phyloP scores from a whole-genome alignment of 2,113 vertebrate genomes.

The Tursiops truncatus region DNA sequence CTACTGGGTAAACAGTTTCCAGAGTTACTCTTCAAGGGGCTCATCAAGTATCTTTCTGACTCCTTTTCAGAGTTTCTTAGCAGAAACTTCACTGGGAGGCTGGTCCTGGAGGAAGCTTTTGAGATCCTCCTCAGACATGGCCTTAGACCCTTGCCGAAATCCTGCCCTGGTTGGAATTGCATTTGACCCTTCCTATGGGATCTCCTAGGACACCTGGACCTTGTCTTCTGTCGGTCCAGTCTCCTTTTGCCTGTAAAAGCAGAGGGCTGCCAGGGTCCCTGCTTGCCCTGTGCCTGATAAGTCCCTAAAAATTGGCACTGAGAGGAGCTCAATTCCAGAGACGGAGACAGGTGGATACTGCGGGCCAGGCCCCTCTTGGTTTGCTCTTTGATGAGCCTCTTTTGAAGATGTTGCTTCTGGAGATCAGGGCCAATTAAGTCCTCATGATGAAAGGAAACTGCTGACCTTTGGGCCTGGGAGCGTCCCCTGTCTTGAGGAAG shows the following conservation, averaged over 20 bases:
- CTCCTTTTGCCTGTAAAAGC: background rate
- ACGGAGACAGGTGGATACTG: background rate
- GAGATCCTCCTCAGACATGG: background rate
- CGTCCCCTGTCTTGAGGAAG: background rate
- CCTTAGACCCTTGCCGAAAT: rapidly evolving
- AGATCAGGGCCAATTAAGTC: background rate
- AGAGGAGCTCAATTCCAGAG: background rate
- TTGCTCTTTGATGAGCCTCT: background rate
- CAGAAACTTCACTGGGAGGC: background rate
- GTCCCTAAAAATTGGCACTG: rapidly evolving
- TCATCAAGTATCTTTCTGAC: too few species aligned
- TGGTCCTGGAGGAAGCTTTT: background rate
- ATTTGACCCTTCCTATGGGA: background rate
- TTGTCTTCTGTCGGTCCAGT: background rate
- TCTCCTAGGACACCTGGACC: background rate
- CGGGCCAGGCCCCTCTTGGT: rapidly evolving
- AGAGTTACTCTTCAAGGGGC: background rate
- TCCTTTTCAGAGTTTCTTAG: background rate
- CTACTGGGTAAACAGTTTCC: background rate
- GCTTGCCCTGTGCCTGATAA: background rate
- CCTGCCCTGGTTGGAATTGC: background rate
- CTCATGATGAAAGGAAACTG: background rate
- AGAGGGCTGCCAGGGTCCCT: too few species aligned
- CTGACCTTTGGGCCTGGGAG: background rate
- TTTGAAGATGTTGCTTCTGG: background rate